These are phyloP conservation scores for Mus minutoides DNA, from an alignment of 2,797 vertebrate genomes.

Conservation along the genomic window DNA sequence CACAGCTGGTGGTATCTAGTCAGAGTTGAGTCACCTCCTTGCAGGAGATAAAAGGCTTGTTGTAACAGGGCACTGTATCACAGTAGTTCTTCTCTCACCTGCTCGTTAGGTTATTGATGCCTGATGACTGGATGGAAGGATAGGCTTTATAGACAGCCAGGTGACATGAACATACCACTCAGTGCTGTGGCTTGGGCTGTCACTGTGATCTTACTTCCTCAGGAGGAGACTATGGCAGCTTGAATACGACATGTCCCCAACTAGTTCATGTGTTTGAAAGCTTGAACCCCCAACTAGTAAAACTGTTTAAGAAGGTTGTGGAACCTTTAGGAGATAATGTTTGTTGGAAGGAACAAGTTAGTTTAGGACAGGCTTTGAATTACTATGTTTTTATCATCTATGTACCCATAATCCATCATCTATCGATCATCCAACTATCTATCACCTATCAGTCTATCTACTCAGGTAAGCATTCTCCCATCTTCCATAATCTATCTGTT, in stretches of 20 bases:
- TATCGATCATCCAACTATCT: not conserved
- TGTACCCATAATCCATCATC: not conserved
- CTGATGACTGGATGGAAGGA: fast-evolving
- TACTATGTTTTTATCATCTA: not conserved
- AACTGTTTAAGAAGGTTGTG: not conserved
- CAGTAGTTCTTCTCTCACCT: not conserved
- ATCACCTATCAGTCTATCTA: not conserved
- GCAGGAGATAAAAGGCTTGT: not conserved
- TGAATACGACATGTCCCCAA: no score
- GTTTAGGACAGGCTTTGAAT: not conserved
- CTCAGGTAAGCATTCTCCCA: not conserved
- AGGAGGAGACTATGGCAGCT: not conserved
- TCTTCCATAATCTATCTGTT: not conserved
- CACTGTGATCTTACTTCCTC: not conserved
- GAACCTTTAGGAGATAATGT: no score
- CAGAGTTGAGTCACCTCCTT: not conserved
- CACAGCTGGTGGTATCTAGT: fast-evolving
- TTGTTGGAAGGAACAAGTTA: not conserved
- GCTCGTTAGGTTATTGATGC: not conserved
- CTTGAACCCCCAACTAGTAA: not conserved
- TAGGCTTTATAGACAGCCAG: not conserved
- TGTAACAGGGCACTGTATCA: not conserved
- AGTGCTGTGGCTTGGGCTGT: not conserved
- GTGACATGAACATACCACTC: not conserved
- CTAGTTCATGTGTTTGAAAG: not conserved